Base-by-base conservation (phyloP, 1,140 invertebrate genomes). In the Bombus soroeensis region DNA sequence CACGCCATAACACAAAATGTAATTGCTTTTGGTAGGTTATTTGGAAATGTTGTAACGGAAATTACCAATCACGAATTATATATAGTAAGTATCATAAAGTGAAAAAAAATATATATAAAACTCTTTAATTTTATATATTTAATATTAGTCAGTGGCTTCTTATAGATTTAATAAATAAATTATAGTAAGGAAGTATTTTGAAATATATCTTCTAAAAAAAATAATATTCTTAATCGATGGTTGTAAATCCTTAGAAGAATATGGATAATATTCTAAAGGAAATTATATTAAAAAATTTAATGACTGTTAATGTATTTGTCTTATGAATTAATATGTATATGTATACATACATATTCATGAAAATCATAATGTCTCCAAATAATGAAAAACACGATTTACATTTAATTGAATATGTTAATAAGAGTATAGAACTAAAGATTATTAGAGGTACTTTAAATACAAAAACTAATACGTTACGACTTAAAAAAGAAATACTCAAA, bases 371-470 rank as follows among this genome's bases (percentile, higher is more conserved):
- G 53, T 74, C 57, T 59, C 25, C 3, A 13, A 34, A 76, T 34
- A 8, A 53, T 13, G 22, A 64, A 22, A 34, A 68, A 62, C 3
- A 47, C 13, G 15, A 89, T 73, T 57, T 37, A 64, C 6, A 32
- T 66, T 77, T 81, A 47, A 85, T 64, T 13, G 70, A 88, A 43
- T 85, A 87, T 32, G n/a, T 70, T 47, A 25, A 68, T 66, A 90
- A 91, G 78, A 83, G 41, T 22, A 72, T 91, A 43, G 85, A 92
- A 81, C 41, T 90, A 3, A 74, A 88, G 68, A 22, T 92, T 22
- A 37, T 82, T 9, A 83, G 90, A 80, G 70, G 85, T 43, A 34
- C 87, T 39, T 62, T 84, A 22, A 41, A 12, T 32, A 57, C 72
- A 43, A 88, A 82, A 57, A 39, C 64, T 68, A 57, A 64, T 57